These are phyloP conservation scores for Eristalis tenax DNA, from an alignment of 2,888 invertebrate genomes.

Conservation along the genomic window DNA sequence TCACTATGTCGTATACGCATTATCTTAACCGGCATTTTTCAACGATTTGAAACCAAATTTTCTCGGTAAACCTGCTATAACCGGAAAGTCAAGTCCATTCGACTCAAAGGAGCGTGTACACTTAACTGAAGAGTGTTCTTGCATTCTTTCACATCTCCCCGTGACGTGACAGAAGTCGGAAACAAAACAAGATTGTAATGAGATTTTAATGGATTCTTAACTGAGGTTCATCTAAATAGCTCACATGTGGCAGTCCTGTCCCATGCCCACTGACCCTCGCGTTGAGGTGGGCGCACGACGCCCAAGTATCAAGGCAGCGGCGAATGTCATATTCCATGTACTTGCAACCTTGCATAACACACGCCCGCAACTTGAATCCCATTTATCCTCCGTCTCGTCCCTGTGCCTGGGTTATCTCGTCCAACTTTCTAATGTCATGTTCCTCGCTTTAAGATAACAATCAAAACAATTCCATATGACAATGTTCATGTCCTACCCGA, in stretches of 20 bases:
- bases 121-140: not conserved
- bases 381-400: conserved; percentile 35
- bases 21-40: not conserved
- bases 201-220: not conserved
- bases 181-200: not conserved
- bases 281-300: not conserved
- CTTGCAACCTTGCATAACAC: not conserved
- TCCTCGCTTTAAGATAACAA: conserved; percentile 65
- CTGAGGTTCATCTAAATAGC: not conserved
- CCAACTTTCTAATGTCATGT: conserved; percentile 68
- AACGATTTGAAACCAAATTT: no score
- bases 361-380: conserved; percentile 5
- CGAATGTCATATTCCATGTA: not conserved
- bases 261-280: not conserved
- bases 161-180: not conserved
- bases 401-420: conserved; percentile 53
- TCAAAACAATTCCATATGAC: conserved; percentile 69
- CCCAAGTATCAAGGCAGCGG: not conserved
- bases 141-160: not conserved
- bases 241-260: not conserved
- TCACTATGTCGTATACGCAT: not conserved
- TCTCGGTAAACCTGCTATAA: no score
- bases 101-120: not conserved
- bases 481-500: conserved; percentile 60
- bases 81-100: no score